Conservation (phyloP, 2,113 vertebrate species). For the Notothenia rossii region DNA sequence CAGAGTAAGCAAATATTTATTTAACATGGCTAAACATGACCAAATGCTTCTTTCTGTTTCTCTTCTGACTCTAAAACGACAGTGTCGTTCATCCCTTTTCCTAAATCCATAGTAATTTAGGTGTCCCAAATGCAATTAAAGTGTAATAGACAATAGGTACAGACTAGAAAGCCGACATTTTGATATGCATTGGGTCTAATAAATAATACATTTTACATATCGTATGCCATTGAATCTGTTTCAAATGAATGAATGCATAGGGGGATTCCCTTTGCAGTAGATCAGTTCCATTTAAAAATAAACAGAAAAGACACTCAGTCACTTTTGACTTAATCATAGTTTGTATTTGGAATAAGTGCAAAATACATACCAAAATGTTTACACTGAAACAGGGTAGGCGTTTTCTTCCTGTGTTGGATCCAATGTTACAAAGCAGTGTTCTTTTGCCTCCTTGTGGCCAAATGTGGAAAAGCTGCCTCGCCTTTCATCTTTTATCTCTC, state of each 20-base stretch:
- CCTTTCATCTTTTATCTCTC: slow-evolving; percentile 10
- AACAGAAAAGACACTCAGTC: too few species aligned
- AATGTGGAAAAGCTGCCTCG: slow-evolving; percentile 14
- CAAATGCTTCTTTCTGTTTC: neutral
- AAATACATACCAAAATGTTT: neutral
- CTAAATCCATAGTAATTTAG: neutral
- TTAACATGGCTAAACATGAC: neutral
- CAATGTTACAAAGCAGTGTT: slow-evolving; percentile 9
- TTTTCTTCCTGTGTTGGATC: slow-evolving; percentile 1
- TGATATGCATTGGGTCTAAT: neutral
- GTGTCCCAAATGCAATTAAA: neutral
- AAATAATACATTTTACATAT: neutral
- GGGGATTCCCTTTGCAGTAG: neutral
- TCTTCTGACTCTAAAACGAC: neutral
- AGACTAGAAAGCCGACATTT: neutral
- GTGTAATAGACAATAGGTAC: neutral
- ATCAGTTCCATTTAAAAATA: too few species aligned
- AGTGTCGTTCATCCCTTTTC: neutral
- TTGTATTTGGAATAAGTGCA: neutral
- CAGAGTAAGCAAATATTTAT: slow-evolving; percentile 15
- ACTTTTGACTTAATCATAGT: neutral
- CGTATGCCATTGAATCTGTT: neutral
- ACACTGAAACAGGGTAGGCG: neutral
- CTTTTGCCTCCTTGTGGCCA: slow-evolving; percentile 76
- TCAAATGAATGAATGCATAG: neutral